Conservation (phyloP, 2,888 invertebrate species). For the Brenthis ino region DNA sequence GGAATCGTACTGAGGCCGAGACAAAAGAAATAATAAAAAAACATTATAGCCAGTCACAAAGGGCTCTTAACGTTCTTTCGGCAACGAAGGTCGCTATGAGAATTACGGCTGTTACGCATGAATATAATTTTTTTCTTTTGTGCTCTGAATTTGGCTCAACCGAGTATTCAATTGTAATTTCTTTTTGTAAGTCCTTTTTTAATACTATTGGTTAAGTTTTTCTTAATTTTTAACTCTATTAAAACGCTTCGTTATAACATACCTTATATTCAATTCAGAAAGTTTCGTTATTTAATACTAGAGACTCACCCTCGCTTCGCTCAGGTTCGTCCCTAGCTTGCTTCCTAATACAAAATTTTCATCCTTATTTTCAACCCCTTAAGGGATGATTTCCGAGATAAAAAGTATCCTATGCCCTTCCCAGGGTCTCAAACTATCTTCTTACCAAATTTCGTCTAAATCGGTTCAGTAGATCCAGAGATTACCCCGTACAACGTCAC, state of each 20-base stretch:
- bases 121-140: slow-evolving; percentile 60
- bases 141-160: slow-evolving; percentile 47
- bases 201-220: slow-evolving; percentile 24
- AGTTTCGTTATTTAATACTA: neutral
- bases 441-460: too few relatives aligned
- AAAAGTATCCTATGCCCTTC: too few relatives aligned
- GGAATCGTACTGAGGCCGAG: slow-evolving; percentile 53
- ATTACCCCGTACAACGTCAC: too few relatives aligned
- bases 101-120: slow-evolving; percentile 58
- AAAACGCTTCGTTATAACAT: slow-evolving; percentile 2
- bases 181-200: slow-evolving; percentile 30
- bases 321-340: too few relatives aligned
- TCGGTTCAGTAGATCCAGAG: too few relatives aligned
- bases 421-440: too few relatives aligned
- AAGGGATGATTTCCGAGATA: too few relatives aligned
- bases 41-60: slow-evolving; percentile 63
- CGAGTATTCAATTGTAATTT: slow-evolving; percentile 30
- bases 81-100: slow-evolving; percentile 51
- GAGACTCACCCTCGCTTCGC: too few relatives aligned
- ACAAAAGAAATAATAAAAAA: slow-evolving; percentile 69
- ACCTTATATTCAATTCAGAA: neutral
- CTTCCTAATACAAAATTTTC: too few relatives aligned
- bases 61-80: slow-evolving; percentile 63
- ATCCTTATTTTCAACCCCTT: too few relatives aligned
- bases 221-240: slow-evolving; percentile 14